phyloP scores from a whole-genome alignment of 1,140 invertebrate genomes.

The Drosophila orosa region DNA sequence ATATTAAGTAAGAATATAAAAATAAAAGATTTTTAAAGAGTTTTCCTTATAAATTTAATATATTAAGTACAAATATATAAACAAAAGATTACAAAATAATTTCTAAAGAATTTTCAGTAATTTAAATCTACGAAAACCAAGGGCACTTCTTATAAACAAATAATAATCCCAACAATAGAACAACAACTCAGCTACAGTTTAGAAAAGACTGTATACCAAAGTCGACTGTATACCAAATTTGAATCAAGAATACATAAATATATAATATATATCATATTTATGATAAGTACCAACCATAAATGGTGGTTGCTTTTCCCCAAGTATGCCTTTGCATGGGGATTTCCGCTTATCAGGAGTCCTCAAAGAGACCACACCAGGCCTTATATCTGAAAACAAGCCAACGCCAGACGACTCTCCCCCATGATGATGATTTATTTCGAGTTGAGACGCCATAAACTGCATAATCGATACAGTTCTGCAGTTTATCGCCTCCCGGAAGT shows the following conservation, averaged over 20 bases:
- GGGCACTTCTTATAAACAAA: neutral
- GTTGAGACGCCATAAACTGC: constrained; percentile 28
- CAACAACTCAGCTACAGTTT: neutral
- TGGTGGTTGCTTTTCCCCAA: constrained; percentile 42
- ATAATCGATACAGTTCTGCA: constrained; percentile 47
- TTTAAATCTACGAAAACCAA: neutral
- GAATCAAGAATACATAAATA: constrained; percentile 20
- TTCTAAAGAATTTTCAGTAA: neutral
- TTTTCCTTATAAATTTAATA: neutral
- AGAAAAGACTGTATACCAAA: constrained; percentile 12
- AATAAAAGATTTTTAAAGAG: too few relatives aligned
- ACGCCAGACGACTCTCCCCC: constrained; percentile 13
- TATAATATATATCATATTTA: neutral
- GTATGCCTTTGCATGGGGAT: constrained; percentile 32
- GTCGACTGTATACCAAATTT: too few relatives aligned
- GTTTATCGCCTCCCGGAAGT: constrained; percentile 52
- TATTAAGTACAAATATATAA: neutral
- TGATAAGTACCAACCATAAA: neutral
- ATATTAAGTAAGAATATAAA: too few relatives aligned
- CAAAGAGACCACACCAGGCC: constrained; percentile 17
- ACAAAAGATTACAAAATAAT: neutral
- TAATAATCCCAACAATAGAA: neutral
- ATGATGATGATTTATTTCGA: constrained; percentile 27
- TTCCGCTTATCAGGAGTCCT: constrained; percentile 48
- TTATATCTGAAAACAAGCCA: neutral